A percentile compares a stretch with the other conserved stretches of the same genome.
Evolutionary conservation across 2,113 vertebrate species (phyloP).

Genomic region (Chroicocephalus ridibundus): DNA sequence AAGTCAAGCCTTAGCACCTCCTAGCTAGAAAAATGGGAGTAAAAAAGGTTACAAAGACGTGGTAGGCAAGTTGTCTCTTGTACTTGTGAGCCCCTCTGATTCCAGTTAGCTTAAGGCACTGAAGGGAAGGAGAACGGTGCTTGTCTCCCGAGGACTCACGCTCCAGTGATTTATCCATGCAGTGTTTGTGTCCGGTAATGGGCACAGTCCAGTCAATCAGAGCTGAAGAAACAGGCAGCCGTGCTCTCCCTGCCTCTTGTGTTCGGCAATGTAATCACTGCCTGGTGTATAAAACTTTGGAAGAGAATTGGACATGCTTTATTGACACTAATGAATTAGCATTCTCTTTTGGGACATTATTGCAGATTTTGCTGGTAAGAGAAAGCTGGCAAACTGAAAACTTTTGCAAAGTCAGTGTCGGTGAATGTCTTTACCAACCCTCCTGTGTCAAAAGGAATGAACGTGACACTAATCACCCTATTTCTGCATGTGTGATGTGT

Average conservation of each 20-base stretch:
- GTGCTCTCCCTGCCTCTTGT: background rate
- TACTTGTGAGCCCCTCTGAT: background rate
- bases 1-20: background rate
- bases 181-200: background rate
- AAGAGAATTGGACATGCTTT: background rate
- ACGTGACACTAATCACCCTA: background rate
- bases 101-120: background rate
- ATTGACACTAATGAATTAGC: background rate
- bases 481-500: background rate
- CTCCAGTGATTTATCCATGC: background rate
- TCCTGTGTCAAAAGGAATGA: background rate
- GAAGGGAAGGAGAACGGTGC: background rate
- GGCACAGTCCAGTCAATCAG: background rate
- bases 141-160: rapidly evolving
- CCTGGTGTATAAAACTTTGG: background rate
- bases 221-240: background rate
- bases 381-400: background rate
- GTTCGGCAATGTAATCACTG: background rate
- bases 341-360: background rate
- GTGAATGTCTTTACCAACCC: background rate
- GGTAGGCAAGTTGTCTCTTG: background rate
- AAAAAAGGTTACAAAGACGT: background rate
- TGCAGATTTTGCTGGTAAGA: background rate
- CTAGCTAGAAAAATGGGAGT: background rate
- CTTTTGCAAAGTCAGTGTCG: background rate